phyloP scores from a whole-genome alignment of 2,888 invertebrate species.

The Cremastinae sp. region DNA sequence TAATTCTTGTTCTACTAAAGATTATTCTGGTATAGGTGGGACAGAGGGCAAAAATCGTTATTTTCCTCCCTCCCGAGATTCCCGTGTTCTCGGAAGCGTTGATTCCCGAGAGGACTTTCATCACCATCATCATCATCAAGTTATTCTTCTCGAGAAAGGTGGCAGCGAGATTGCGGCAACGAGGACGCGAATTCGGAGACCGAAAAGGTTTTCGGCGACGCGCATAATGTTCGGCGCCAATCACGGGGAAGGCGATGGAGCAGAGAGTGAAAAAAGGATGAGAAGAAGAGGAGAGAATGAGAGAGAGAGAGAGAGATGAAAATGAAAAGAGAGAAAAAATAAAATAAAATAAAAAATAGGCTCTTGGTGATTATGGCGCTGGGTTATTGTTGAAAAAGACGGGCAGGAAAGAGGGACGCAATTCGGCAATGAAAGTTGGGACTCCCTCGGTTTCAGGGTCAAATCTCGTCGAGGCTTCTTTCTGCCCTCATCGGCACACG shows the following conservation, averaged over 20 bases:
- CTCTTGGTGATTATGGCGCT: conserved; percentile 61
- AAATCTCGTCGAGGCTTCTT: conserved; percentile 40
- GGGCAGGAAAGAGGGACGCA: conserved; percentile 42
- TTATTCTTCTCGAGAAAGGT: conserved; percentile 28
- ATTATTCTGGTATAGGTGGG: not conserved
- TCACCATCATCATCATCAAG: conserved; percentile 41
- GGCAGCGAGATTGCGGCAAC: conserved; percentile 20
- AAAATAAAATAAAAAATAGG: conserved; percentile 13
- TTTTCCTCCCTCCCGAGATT: not conserved
- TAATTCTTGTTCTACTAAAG: conserved; percentile 3
- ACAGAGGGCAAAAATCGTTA: not conserved
- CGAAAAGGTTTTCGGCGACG: conserved; percentile 51
- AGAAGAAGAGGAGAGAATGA: no score
- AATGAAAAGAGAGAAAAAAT: not conserved
- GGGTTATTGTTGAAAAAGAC: conserved; percentile 54
- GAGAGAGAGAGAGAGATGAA: no score
- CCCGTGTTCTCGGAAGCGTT: conserved; percentile 41
- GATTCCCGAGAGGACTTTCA: conserved; percentile 34
- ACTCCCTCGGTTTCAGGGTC: conserved; percentile 25
- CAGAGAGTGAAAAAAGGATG: no score
- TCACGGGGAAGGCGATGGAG: conserved; percentile 41
- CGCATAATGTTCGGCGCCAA: conserved; percentile 63
- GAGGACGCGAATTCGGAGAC: conserved; percentile 44
- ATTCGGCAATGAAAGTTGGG: conserved; percentile 43
- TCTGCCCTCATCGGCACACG: conserved; percentile 48